Evolutionary conservation across 2,888 invertebrate genomes (phyloP).

Genomic region (Cantharis rufa): DNA sequence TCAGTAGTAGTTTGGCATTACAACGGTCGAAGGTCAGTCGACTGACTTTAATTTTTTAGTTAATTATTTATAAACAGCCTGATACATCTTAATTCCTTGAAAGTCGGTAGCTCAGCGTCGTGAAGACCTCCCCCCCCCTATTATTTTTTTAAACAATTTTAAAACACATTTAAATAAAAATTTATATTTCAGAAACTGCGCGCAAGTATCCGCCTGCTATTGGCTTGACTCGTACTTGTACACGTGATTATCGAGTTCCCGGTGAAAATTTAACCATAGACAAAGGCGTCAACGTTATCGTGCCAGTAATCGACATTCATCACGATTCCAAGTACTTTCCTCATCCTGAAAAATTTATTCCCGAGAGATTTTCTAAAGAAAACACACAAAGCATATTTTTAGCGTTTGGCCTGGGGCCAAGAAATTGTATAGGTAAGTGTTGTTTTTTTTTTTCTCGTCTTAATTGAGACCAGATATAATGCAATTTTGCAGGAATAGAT

Average conservation of each 20-base stretch:
- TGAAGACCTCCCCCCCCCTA: too few relatives aligned
- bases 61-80: too few relatives aligned
- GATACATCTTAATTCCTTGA: too few relatives aligned
- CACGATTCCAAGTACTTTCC: constrained; percentile 49
- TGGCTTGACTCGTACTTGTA: constrained; percentile 37
- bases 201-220: constrained; percentile 44
- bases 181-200: constrained; percentile 40
- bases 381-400: constrained; percentile 60
- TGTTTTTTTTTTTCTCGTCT: too few relatives aligned
- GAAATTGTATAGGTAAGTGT: constrained; percentile 61
- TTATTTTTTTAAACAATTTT: too few relatives aligned
- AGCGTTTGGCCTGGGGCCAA: constrained; percentile 64
- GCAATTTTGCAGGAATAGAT: background rate
- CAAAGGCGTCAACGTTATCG: constrained; percentile 35
- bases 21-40: too few relatives aligned
- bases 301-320: constrained; percentile 41
- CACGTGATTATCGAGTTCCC: constrained; percentile 40
- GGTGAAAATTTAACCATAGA: constrained; percentile 38
- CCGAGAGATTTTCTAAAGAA: constrained; percentile 63
- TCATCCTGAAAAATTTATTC: constrained; percentile 65
- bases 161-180: too few relatives aligned
- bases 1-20: too few relatives aligned
- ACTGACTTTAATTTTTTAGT: too few relatives aligned
- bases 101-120: too few relatives aligned
- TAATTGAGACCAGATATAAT: background rate